Evolutionary conservation across 2,113 vertebrate species (phyloP).

Genomic region (Hippopotamus amphibius): DNA sequence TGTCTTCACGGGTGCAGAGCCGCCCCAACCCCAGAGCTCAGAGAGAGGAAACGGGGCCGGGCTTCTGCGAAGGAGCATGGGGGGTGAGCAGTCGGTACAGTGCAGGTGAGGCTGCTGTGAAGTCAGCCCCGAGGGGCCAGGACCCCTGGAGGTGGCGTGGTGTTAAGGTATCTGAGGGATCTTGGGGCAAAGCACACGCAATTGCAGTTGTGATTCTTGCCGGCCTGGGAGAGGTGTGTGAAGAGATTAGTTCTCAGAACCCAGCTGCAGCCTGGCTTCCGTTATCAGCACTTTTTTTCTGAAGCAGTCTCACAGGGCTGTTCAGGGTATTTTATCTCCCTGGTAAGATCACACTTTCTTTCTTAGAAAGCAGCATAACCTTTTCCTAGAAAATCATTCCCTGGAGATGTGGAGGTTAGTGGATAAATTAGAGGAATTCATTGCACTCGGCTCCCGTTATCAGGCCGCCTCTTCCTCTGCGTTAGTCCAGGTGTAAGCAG

Average conservation of each 20-base stretch:
- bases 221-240: background rate
- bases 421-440: slow-evolving; percentile 56
- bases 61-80: background rate
- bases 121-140: background rate
- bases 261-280: slow-evolving; percentile 33
- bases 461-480: background rate
- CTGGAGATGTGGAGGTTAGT: slow-evolving; percentile 42
- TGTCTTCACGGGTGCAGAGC: background rate
- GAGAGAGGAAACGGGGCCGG: background rate
- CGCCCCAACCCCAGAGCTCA: background rate
- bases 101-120: background rate
- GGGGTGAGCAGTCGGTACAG: background rate
- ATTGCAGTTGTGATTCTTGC: background rate
- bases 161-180: slow-evolving; percentile 16
- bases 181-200: background rate
- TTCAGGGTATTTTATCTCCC: slow-evolving; percentile 78
- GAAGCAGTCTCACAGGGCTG: slow-evolving; percentile 36
- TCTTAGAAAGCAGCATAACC: slow-evolving; percentile 82
- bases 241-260: slow-evolving; percentile 66
- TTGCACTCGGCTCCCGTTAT: background rate
- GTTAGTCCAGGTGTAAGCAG: background rate
- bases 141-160: background rate
- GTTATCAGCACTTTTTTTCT: slow-evolving; percentile 33
- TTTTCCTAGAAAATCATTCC: slow-evolving; percentile 83
- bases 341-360: slow-evolving; percentile 70